Evolutionary conservation across 1,140 invertebrate species (phyloP), one percentile per base, ranked within the genome.

Genomic region (Euglossa dilemma): DNA sequence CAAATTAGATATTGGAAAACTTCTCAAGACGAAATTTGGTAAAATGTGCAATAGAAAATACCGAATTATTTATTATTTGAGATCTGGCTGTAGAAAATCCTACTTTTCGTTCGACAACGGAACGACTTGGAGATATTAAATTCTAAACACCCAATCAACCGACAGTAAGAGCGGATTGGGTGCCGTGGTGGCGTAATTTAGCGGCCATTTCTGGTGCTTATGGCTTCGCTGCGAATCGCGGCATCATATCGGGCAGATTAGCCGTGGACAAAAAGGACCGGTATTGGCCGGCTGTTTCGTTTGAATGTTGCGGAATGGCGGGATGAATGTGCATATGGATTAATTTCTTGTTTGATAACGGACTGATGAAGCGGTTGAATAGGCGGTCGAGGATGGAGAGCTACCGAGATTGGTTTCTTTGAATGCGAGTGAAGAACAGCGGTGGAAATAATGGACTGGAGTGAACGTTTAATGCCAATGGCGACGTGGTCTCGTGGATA

Each of bases 271-370:
- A 78, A 57, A 67, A 45, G n/a, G 0, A 23, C 8, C 14, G 36
- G 57, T 69, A 69, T 56, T 47, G 76, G 54, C 9, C 7, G 20
- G 8, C 47, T 50, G 12, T 25, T 20, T 36, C 25, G 14, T 11
- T 63, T 18, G 59, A 50, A 36, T 36, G 25, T 23, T 8, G 25
- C 18, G 20, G 6, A 23, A 54, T 28, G 45, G 63, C 18, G 23
- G 28, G 18, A 16, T 16, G 63, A 11, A 18, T 14, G 47, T 11
- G 63, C 36, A 78, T n/a, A 25, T 25, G 64, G 50, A 69, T 78
- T 67, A 78, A 78, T 78, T 69, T 78, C 75, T 67, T 78, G 75
- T 47, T 69, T 20, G 64, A 78, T 69, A 69, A 69, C 50, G 18
- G 6, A 54, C 52, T 50, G 75, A 67, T 67, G 63, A 63, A 77